A percentile compares a stretch with the other conserved stretches of the same genome.
These are phyloP conservation scores for Molossus molossus DNA, from an alignment of 2,797 vertebrate species.

Conservation along the genomic window DNA sequence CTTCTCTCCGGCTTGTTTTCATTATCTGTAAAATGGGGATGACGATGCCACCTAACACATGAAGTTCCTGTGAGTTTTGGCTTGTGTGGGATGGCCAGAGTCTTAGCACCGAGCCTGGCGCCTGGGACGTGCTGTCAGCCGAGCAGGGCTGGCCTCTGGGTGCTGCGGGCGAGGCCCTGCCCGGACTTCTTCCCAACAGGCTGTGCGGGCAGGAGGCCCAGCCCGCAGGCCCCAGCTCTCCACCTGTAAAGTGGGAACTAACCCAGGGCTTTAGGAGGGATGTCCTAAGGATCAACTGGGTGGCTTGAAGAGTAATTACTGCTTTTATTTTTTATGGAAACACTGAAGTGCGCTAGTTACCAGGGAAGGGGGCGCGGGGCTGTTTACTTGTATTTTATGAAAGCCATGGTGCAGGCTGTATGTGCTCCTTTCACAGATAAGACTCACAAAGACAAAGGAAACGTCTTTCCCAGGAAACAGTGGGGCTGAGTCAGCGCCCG, in stretches of 20 bases:
- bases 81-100: rapidly evolving
- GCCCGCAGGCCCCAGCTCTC: neutral
- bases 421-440: neutral
- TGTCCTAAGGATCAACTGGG: neutral
- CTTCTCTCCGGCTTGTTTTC: neutral
- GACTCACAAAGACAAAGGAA: neutral
- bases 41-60: rapidly evolving
- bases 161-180: neutral
- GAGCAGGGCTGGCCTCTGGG: neutral
- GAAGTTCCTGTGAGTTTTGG: neutral
- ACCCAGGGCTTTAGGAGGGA: neutral
- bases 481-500: neutral
- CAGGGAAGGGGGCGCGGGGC: neutral
- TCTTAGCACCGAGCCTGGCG: neutral
- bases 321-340: neutral
- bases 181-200: neutral
- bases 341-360: neutral
- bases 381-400: neutral
- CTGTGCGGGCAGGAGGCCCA: neutral
- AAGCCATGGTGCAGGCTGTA: neutral
- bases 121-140: neutral
- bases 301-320: neutral
- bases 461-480: neutral
- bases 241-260: rapidly evolving
- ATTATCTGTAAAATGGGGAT: neutral